Evolutionary conservation across 2,797 vertebrate species (phyloP).

Genomic region (Odontamblyopus rebecca): DNA sequence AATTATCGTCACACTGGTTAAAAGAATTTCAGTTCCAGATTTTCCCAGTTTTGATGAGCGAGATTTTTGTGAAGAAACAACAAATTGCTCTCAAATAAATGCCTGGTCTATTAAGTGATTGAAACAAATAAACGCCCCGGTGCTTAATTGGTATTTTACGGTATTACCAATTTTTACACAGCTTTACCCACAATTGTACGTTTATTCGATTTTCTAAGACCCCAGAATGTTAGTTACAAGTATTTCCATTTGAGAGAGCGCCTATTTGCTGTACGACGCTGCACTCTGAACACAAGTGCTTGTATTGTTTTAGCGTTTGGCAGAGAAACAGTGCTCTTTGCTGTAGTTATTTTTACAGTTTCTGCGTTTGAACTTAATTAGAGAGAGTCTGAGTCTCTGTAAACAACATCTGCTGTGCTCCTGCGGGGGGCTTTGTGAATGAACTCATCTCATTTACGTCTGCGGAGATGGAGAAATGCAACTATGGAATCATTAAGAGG

Average conservation of each 20-base stretch:
- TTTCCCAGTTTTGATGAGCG: no score
- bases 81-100: no score
- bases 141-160: no score
- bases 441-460: conserved; percentile 2
- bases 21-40: no score
- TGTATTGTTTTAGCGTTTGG: conserved; percentile 25
- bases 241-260: neutral
- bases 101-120: no score
- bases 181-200: no score
- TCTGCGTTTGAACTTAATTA: conserved; percentile 34
- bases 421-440: conserved; percentile 11
- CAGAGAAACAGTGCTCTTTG: conserved; percentile 31
- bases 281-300: conserved; percentile 12
- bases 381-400: conserved; percentile 13
- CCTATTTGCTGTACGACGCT: neutral
- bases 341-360: conserved; percentile 17
- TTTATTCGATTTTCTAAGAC: no score
- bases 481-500: neutral
- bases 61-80: no score
- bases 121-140: no score
- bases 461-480: neutral
- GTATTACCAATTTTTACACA: no score
- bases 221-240: no score
- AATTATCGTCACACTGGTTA: no score
- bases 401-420: conserved; percentile 55